These are phyloP conservation scores for Nilaparvata lugens DNA, from an alignment of 1,140 invertebrate species.

Conservation along the genomic window DNA sequence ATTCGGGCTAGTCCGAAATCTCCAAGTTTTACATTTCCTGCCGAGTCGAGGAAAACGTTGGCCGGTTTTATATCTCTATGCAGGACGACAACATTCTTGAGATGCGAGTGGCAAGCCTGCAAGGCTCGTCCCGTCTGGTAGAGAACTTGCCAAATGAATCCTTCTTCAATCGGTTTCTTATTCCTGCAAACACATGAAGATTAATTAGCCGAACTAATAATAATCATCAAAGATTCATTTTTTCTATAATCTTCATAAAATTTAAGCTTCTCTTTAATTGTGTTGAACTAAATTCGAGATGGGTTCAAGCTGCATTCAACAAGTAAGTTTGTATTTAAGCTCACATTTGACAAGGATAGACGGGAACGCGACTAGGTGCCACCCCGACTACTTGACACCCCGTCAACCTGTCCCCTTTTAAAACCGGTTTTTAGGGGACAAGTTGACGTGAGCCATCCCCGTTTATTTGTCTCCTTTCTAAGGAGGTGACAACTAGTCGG, in stretches of 20 bases:
- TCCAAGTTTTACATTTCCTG: constrained; percentile 64
- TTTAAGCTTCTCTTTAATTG: too few relatives aligned
- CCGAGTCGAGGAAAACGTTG: constrained; percentile 66
- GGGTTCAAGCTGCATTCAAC: too few relatives aligned
- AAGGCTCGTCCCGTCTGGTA: constrained; percentile 61
- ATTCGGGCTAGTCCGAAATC: constrained; percentile 64
- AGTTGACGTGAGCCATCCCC: too few relatives aligned
- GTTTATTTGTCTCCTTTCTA: too few relatives aligned
- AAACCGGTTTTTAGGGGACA: too few relatives aligned
- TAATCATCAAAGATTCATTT: background rate
- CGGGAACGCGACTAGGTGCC: too few relatives aligned
- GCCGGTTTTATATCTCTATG: constrained; percentile 62
- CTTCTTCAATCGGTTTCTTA: constrained; percentile 46
- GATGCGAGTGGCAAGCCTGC: constrained; percentile 39
- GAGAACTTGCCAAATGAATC: constrained; percentile 72
- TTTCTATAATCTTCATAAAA: background rate
- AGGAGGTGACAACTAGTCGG: too few relatives aligned
- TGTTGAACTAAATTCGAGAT: too few relatives aligned
- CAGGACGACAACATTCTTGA: constrained; percentile 22
- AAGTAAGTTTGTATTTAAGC: too few relatives aligned
- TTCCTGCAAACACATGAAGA: constrained; percentile 14
- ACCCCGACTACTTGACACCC: too few relatives aligned
- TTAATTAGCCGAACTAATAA: background rate
- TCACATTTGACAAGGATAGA: too few relatives aligned
- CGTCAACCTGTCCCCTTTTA: too few relatives aligned